phyloP scores from a whole-genome alignment of 2,888 invertebrate species.

The Torymus tubicola region DNA sequence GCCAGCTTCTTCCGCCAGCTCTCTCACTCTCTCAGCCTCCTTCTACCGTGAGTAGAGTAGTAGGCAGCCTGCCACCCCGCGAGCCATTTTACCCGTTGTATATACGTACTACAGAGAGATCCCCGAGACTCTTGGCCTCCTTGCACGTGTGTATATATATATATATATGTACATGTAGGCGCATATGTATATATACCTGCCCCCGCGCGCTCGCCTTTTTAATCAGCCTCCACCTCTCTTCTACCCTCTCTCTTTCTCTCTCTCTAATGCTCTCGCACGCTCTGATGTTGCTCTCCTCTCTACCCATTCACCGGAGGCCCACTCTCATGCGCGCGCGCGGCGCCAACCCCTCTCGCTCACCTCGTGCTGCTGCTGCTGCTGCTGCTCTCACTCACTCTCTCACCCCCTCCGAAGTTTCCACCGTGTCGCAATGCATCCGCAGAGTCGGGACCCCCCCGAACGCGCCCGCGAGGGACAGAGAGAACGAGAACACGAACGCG shows the following conservation, averaged over 20 bases:
- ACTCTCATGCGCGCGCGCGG: constrained; percentile 14
- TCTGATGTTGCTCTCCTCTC: constrained; percentile 36
- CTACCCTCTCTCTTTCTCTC: constrained; percentile 42
- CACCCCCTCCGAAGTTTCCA: constrained; percentile 19
- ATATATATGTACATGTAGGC: too few species aligned
- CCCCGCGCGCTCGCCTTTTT: neutral
- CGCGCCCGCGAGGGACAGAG: neutral
- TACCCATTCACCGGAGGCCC: neutral
- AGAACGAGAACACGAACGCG: neutral
- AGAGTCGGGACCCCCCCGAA: constrained; percentile 63
- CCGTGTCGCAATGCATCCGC: constrained; percentile 75
- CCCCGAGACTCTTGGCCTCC: too few species aligned
- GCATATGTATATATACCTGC: too few species aligned
- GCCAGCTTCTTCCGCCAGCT: neutral
- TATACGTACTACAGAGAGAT: too few species aligned
- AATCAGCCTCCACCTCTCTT: constrained; percentile 11
- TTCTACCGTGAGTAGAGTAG: neutral
- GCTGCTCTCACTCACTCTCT: neutral
- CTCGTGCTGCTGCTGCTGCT: neutral
- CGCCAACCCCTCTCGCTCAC: neutral
- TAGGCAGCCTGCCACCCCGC: too few species aligned
- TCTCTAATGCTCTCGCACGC: constrained; percentile 44
- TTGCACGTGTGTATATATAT: too few species aligned
- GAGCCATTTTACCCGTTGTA: too few species aligned
- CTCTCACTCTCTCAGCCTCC: neutral